These are phyloP conservation scores for Xenopus tropicalis DNA, from an alignment of 2,113 vertebrate genomes.

Conservation along the genomic window UCB_Xtro_10.0 CM004450.2:48081001-48081500, in stretches of 20 bases:
- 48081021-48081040: no score
- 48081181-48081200: background rate
- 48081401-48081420: conserved; percentile 28
- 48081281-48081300: background rate
- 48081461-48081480: background rate
- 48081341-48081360: conserved; percentile 24
- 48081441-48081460: background rate
- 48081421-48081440: conserved; percentile 29
- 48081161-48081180: no score
- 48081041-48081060: no score
- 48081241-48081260: conserved; percentile 6
- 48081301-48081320: conserved; percentile 24
- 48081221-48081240: background rate
- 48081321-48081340: conserved; percentile 29
- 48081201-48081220: background rate
- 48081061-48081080: no score
- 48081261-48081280: background rate
- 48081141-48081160: no score
- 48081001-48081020: no score
- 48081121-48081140: no score
- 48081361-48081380: conserved; percentile 35
- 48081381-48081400: background rate
- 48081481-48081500: background rate
- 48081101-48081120: no score
- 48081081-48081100: no score